Base-by-base conservation (phyloP, 2,113 vertebrate species). In the Clarias macrocephalus region DNA sequence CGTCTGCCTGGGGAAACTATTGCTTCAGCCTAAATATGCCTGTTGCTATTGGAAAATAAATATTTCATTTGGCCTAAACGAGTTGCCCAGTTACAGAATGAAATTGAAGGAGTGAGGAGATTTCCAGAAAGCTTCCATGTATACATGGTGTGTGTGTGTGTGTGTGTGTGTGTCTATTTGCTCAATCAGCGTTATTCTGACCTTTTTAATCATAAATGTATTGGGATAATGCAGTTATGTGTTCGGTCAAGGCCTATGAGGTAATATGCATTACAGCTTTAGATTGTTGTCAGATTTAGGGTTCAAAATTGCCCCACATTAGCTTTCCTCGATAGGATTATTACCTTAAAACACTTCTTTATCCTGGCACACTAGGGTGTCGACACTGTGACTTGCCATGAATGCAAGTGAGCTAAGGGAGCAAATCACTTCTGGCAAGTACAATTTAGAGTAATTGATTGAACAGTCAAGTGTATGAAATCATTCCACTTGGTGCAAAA, bases 61-160 rank as follows among this genome's bases (percentile, higher is more conserved):
- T 91, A 91, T 92, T 92, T 85, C 42, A 91, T 88, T 90, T 91
- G 92, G 92, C 89, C 80, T 88, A 86, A 90, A 59, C 66, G 70
- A 82, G 79, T 87, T 82, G 84, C 76, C 82, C 75, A 59, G 77
- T 89, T 87, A 81, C 89, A 82, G 87, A 87, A 85, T 80, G 84
- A 90, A 87, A 91, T 89, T 72, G 88, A 72, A 86, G 72, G 21
- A 75, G 63, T 84, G 77, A 83, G 4, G 85, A 80, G 88, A 33
- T 60, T 89, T 70, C 88, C 73, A 84, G 88, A 84, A 28, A 83
- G 33, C 75, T 86, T 86, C 72, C 28, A 68, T 37, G 11, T 48
- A 83, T 85, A 85, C 37, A 80, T 52, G 60, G 19, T 28, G 62
- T 1, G 48, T 60, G 63, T 85, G 30, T 52, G 37, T 57, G n/a